phyloP scores from a whole-genome alignment of 2,797 vertebrate genomes.

The Acestrorhynchus altus region DNA sequence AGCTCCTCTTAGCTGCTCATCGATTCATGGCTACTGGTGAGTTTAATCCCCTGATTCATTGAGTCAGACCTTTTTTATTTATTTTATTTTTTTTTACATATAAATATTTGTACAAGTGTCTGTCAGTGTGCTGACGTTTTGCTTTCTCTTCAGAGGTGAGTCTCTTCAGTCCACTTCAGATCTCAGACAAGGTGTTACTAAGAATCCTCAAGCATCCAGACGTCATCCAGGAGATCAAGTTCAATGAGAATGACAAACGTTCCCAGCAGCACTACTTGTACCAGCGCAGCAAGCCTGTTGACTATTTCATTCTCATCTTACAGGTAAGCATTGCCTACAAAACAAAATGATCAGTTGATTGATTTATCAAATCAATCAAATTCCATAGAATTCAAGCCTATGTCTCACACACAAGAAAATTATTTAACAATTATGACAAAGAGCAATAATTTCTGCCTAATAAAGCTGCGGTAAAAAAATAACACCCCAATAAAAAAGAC shows the following conservation, averaged over 20 bases:
- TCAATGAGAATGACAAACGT: slow-evolving; percentile 87
- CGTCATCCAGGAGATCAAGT: slow-evolving; percentile 92
- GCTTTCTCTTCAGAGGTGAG: slow-evolving; percentile 82
- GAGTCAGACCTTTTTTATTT: background rate
- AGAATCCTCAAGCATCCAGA: slow-evolving; percentile 91
- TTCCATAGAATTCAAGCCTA: background rate
- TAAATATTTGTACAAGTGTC: background rate
- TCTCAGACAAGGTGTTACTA: slow-evolving; percentile 92
- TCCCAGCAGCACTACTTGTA: slow-evolving; percentile 85
- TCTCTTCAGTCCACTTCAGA: slow-evolving; percentile 83
- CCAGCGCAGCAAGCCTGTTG: slow-evolving; percentile 84
- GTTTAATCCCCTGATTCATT: background rate
- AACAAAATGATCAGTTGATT: background rate
- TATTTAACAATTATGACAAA: too few species aligned
- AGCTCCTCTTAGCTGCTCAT: slow-evolving; percentile 94
- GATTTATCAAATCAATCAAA: background rate
- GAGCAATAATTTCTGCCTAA: too few species aligned
- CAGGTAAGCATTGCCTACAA: slow-evolving; percentile 78
- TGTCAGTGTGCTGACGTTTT: background rate
- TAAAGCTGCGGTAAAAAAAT: too few species aligned
- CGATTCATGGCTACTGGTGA: slow-evolving; percentile 93
- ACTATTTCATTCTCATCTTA: slow-evolving; percentile 92
- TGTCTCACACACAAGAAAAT: too few species aligned
- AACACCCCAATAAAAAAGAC: too few species aligned
- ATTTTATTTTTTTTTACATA: background rate